Evolutionary conservation across 2,888 invertebrate species (phyloP).

Genomic region (Machimus rusticus): DNA sequence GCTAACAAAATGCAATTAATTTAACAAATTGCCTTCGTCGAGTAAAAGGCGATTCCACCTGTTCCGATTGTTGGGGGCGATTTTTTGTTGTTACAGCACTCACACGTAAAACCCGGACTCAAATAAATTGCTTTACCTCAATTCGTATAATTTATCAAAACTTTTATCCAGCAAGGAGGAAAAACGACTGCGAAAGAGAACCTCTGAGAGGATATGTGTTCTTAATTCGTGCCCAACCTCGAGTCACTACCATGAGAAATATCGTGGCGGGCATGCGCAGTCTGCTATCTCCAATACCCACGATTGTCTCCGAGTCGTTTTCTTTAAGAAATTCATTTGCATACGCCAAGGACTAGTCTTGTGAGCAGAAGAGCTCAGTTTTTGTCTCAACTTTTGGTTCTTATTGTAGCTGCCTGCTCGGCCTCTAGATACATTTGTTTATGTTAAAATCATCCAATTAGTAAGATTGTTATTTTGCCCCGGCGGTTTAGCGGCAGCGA

Average conservation of each 20-base stretch:
- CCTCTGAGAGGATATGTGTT: neutral
- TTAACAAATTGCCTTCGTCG: conserved; percentile 34
- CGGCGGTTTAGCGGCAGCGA: neutral
- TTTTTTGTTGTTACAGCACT: neutral
- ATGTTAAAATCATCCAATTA: conserved; percentile 64
- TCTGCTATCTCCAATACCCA: conserved; percentile 35
- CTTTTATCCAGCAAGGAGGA: neutral
- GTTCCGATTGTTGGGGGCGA: conserved; percentile 14
- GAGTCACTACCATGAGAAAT: conserved; percentile 11
- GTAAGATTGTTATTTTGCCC: conserved; percentile 62
- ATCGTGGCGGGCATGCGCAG: neutral
- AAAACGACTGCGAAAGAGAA: neutral
- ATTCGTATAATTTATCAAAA: conserved; percentile 38
- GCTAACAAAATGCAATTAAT: conserved; percentile 39
- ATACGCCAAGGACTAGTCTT: conserved; percentile 40
- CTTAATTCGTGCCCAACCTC: neutral
- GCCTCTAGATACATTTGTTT: conserved; percentile 60
- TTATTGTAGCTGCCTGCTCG: neutral
- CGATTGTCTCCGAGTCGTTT: conserved; percentile 28
- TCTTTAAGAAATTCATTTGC: conserved; percentile 33
- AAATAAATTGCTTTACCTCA: conserved; percentile 31
- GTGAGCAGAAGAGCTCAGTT: neutral
- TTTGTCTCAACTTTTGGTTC: conserved; percentile 15
- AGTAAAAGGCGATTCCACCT: conserved; percentile 17
- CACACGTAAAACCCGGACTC: neutral